A percentile compares a stretch with the other conserved stretches of the same genome.
These are phyloP conservation scores for Conomelus anceps DNA, from an alignment of 2,888 invertebrate genomes.

Conservation along the genomic window DNA sequence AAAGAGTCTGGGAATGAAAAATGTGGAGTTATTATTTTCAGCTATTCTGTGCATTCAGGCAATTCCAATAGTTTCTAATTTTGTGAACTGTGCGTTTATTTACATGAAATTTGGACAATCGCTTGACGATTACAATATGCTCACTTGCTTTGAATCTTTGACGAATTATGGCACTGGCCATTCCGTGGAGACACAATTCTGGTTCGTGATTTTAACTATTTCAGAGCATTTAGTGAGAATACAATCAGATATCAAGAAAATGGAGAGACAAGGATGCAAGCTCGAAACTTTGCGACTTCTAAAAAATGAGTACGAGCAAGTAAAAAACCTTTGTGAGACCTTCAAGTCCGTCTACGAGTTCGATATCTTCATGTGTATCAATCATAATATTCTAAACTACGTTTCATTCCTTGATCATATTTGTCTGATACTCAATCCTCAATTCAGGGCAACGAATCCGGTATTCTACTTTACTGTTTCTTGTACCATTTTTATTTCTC, in stretches of 20 bases:
- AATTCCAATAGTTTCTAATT: neutral
- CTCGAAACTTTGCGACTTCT: neutral
- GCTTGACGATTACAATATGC: neutral
- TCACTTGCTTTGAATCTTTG: neutral
- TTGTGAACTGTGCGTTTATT: neutral
- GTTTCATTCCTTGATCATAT: neutral
- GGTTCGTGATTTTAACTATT: neutral
- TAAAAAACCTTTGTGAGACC: neutral
- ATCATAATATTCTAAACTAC: neutral
- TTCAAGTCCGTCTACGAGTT: neutral
- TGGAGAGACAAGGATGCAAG: neutral
- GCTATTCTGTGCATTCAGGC: neutral
- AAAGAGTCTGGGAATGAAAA: neutral
- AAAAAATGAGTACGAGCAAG: neutral
- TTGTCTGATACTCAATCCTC: neutral
- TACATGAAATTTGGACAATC: neutral
- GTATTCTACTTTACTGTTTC: neutral
- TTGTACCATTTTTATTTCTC: neutral
- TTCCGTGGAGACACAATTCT: neutral
- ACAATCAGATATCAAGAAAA: neutral
- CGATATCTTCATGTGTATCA: neutral
- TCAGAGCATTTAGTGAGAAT: neutral
- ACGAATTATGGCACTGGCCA: neutral
- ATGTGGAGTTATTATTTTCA: neutral
- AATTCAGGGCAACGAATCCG: neutral